phyloP scores from a whole-genome alignment of 2,888 invertebrate genomes.

The Rotaria socialis region DNA sequence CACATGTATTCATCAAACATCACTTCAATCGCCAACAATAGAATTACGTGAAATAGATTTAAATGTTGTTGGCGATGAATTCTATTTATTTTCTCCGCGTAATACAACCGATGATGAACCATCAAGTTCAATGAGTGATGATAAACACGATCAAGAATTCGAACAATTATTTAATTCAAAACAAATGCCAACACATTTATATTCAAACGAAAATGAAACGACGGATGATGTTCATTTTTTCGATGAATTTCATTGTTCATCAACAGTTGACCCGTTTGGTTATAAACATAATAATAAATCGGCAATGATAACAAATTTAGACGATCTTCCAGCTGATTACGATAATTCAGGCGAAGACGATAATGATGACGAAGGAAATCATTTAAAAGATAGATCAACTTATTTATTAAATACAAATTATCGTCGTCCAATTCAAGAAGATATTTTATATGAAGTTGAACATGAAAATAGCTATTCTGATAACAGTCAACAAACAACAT shows the following conservation, averaged over 20 bases:
- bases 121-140: constrained; percentile 7
- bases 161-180: neutral
- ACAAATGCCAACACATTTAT: neutral
- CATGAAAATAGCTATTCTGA: constrained; percentile 30
- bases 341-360: neutral
- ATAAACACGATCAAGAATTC: neutral
- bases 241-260: neutral
- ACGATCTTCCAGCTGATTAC: neutral
- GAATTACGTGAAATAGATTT: neutral
- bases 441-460: constrained; percentile 38
- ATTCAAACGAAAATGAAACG: neutral
- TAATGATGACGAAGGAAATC: neutral
- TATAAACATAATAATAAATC: neutral
- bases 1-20: constrained; percentile 18
- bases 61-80: constrained; percentile 19
- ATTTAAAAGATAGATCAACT: neutral
- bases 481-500: constrained; percentile 27
- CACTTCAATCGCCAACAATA: neutral
- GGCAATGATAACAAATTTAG: neutral
- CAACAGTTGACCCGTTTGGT: neutral
- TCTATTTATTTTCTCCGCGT: constrained; percentile 22
- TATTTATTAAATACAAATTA: neutral
- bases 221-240: neutral
- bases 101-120: neutral
- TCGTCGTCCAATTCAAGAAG: constrained; percentile 32